Evolutionary conservation across 2,888 invertebrate genomes (phyloP), one percentile per base, ranked within the genome.

Genomic region (Callyntrura sp.): DNA sequence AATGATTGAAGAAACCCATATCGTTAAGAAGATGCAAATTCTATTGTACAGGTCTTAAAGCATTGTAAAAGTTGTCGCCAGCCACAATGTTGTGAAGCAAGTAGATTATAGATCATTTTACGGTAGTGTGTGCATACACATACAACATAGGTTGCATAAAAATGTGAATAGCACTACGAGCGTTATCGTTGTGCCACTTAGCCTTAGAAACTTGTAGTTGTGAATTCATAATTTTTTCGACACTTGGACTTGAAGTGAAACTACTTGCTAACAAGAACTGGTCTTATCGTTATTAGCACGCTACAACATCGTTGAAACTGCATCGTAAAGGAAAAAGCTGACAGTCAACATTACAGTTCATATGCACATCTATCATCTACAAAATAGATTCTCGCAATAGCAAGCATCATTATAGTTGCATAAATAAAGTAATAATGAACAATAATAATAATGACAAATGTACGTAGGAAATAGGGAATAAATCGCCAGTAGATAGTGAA

Each of bases 241-340:
- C n/a, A 70, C 43, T 9, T n/a, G 8, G 11, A 70, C 5, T 70
- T 70, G 9, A 70, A 70, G 43, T 70, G 70, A 70, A 70, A 62
- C 25, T 70, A 43, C 17, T 43, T 28, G 43, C 35, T n/a, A 70
- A 35, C 17, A 43, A 70, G 70, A 70, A 70, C 70, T 43, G 70
- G 70, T 70, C 70, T 14, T 60, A 60, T 51, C 14, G 51, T 2
- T 1, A 60, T 17, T 62, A 17, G 62, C 60, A 51, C 11, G 17
- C 57, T 57, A 5, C 57, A 57, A 57, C 3, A 35, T 35, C 57
- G 57, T 57, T 51, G 35, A 2, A 35, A 35, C 35, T 23, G 23
- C 60, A 60, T 6, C 6, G 35, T 35, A 35, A 35, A 35, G 35
- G 6, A 35, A 35, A 14, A 60, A 60, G 9, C 9, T 60, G 23